phyloP scores from a whole-genome alignment of 2,113 vertebrate genomes.

The Sander lucioperca region DNA sequence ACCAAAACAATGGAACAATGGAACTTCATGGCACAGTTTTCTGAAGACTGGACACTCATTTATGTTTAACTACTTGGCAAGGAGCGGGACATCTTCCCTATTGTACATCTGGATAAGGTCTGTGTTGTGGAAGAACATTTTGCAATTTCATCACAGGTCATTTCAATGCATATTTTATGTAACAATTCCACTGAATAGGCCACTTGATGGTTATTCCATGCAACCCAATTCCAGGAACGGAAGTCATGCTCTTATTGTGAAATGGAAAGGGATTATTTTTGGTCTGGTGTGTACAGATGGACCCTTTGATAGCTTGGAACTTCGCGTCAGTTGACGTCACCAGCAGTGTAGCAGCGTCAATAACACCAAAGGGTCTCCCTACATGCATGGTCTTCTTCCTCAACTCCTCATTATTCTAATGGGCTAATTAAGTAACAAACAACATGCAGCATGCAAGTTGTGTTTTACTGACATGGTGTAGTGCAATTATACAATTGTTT shows the following conservation, averaged over 20 bases:
- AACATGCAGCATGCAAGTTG: not conserved
- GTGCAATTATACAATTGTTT: not conserved
- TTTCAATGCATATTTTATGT: not conserved
- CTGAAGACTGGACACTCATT: not conserved
- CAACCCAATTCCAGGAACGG: not conserved
- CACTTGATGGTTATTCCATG: not conserved
- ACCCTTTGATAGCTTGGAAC: slow-evolving; percentile 9
- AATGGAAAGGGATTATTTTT: not conserved
- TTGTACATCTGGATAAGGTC: too few species aligned
- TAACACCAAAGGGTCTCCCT: slow-evolving; percentile 36
- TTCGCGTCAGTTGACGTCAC: slow-evolving; percentile 68
- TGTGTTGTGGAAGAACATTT: not conserved
- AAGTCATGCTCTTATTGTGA: slow-evolving; percentile 52
- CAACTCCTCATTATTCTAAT: not conserved
- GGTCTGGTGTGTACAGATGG: not conserved
- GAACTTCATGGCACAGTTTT: not conserved
- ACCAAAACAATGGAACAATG: too few species aligned
- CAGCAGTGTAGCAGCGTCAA: slow-evolving; percentile 47
- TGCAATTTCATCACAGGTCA: not conserved
- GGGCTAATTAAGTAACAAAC: not conserved
- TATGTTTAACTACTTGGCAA: not conserved
- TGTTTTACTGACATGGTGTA: not conserved
- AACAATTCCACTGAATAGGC: not conserved
- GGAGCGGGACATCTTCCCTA: not conserved
- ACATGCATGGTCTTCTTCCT: slow-evolving; percentile 9